A percentile compares a stretch with the other conserved stretches of the same genome.
These are phyloP conservation scores for Pseudochirops cupreus DNA, from an alignment of 2,797 vertebrate species.

Conservation along the genomic window DNA sequence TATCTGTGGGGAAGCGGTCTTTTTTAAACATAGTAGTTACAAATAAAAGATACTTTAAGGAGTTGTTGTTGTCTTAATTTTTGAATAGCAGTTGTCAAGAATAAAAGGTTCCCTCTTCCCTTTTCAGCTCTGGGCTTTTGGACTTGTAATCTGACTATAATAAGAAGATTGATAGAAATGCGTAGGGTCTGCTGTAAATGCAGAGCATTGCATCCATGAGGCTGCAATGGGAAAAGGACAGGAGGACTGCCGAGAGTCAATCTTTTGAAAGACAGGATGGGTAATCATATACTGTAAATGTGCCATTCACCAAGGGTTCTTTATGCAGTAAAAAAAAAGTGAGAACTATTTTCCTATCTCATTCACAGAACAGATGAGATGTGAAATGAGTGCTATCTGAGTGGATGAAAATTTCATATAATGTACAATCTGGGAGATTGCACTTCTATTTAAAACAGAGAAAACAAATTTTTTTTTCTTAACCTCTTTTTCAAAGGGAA, in stretches of 20 bases:
- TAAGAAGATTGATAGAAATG: constrained; percentile 56
- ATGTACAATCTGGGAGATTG: constrained; percentile 6
- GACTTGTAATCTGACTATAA: constrained; percentile 42
- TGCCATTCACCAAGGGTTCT: constrained; percentile 23
- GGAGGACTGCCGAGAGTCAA: background rate
- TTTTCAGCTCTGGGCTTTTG: constrained; percentile 33
- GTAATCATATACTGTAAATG: constrained; percentile 16
- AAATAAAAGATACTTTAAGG: constrained; percentile 74
- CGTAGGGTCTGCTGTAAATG: background rate
- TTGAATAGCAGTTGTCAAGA: constrained; percentile 40
- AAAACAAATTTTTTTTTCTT: constrained; percentile 27
- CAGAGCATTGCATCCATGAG: background rate
- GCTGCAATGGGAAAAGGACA: constrained; percentile 38
- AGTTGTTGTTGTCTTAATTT: constrained; percentile 64
- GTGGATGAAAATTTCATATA: constrained; percentile 61
- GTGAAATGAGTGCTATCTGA: constrained; percentile 56
- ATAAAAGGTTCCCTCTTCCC: constrained; percentile 51
- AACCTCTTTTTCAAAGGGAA: background rate
- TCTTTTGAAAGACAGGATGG: constrained; percentile 38
- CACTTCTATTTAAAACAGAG: constrained; percentile 48
- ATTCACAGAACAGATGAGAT: constrained; percentile 65
- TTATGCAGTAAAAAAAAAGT: background rate
- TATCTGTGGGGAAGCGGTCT: constrained; percentile 64
- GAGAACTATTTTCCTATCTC: constrained; percentile 54
- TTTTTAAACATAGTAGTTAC: constrained; percentile 58